phyloP scores from a whole-genome alignment of 2,113 vertebrate genomes.

The Phalacrocorax carbo region DNA sequence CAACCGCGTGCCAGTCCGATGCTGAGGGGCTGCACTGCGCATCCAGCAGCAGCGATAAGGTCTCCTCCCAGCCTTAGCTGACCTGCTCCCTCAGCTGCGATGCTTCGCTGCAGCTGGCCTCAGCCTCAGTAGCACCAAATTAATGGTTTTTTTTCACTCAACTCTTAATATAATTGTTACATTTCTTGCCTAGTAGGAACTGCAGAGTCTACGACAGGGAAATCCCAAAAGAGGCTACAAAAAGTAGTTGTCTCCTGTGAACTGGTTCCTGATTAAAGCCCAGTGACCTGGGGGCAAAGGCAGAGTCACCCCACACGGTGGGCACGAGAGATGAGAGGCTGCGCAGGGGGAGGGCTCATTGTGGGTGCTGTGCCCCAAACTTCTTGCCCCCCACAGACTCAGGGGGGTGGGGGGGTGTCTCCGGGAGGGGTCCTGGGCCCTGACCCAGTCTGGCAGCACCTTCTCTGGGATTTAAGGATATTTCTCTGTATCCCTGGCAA shows the following conservation, averaged over 20 bases:
- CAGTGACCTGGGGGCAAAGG: too few species aligned
- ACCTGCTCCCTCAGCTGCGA: background rate
- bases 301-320: background rate
- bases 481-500: background rate
- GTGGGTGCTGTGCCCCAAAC: background rate
- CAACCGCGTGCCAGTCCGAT: accelerated
- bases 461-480: too few species aligned
- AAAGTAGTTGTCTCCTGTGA: background rate
- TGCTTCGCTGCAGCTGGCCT: background rate
- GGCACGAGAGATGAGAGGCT: too few species aligned
- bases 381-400: accelerated
- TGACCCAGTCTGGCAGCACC: background rate
- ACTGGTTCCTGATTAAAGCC: background rate
- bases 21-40: background rate
- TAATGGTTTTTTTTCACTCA: background rate
- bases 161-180: background rate
- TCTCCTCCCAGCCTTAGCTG: background rate
- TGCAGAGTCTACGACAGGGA: background rate
- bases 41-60: background rate
- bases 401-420: background rate
- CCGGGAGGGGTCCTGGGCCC: background rate
- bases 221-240: background rate
- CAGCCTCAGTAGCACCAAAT: background rate
- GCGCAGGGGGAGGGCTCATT: background rate
- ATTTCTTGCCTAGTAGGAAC: background rate